Conservation (phyloP, 2,888 invertebrate genomes). For the Pheosia tremula region DNA sequence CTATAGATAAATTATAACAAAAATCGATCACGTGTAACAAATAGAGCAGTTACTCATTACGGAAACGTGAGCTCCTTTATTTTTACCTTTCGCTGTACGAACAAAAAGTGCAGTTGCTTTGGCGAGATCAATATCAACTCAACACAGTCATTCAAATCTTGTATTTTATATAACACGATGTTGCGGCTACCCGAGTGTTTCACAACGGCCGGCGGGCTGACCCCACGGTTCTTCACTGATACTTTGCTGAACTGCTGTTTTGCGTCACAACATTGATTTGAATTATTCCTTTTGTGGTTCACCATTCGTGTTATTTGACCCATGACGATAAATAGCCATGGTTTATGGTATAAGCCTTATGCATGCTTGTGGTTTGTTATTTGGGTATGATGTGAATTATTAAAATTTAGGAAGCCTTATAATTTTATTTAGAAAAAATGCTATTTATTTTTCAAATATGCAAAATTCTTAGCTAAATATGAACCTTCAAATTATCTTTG, state of each 20-base stretch:
- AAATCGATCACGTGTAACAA: conserved; percentile 28
- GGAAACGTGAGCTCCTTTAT: conserved; percentile 21
- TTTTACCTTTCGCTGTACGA: conserved; percentile 43
- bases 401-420: too few species aligned
- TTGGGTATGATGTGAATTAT: too few species aligned
- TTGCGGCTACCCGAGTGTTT: conserved; percentile 64
- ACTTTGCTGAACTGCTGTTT: conserved; percentile 21
- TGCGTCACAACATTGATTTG: conserved; percentile 27
- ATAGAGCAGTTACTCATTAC: conserved; percentile 26
- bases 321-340: conserved; percentile 12
- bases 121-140: conserved; percentile 57
- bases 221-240: conserved; percentile 37
- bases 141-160: conserved; percentile 50
- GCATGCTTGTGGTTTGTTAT: not conserved
- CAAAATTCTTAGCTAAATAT: too few species aligned
- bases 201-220: conserved; percentile 54
- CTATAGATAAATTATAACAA: conserved; percentile 12
- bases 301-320: conserved; percentile 13
- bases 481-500: too few species aligned
- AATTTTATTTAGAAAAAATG: too few species aligned
- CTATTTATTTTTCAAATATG: too few species aligned
- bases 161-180: conserved; percentile 77
- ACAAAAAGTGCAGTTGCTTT: conserved; percentile 53
- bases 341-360: not conserved
- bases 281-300: conserved; percentile 18